phyloP scores from a whole-genome alignment of 37 sponge, comb jelly and placozoan species.

The Spongilla lacustris region DNA sequence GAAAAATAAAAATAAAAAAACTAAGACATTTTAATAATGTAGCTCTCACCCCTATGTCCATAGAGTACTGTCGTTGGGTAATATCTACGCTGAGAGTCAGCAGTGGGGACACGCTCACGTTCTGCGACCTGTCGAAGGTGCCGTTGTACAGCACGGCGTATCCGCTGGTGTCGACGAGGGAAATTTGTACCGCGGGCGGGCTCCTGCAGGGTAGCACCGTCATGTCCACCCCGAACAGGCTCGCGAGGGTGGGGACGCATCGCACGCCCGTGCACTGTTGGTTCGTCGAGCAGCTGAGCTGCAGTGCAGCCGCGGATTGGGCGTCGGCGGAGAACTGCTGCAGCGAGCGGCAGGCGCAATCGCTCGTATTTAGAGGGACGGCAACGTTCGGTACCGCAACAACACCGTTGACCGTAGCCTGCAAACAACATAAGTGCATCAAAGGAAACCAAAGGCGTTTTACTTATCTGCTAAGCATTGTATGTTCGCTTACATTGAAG shows the following conservation, averaged over 20 bases:
- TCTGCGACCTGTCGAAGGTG: background rate
- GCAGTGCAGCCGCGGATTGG: background rate
- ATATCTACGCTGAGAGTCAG: background rate
- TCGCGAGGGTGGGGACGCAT: constrained; percentile 1
- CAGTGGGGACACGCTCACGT: background rate
- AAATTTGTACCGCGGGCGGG: constrained; percentile 7
- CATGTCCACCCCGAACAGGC: constrained; percentile 14
- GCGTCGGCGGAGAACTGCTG: constrained; percentile 9
- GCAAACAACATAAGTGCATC: background rate
- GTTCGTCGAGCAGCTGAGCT: constrained; percentile 26
- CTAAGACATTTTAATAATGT: background rate
- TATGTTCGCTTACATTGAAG: background rate
- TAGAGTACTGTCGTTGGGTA: constrained; percentile 17
- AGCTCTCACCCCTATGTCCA: constrained; percentile 29
- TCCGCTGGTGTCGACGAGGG: constrained; percentile 8
- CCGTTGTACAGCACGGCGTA: background rate
- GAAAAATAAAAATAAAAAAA: too few relatives aligned
- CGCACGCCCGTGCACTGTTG: constrained; percentile 19
- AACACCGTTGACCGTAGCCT: background rate
- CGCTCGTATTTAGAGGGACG: constrained; percentile 21
- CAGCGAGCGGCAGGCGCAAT: constrained; percentile 41
- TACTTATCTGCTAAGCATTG: background rate
- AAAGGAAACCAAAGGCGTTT: background rate
- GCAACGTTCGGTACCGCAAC: constrained; percentile 5
- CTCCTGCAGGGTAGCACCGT: constrained; percentile 21